These are phyloP conservation scores for Pantherophis vulpinus DNA, from an alignment of 2,797 vertebrate species.

Conservation along the genomic window DNA sequence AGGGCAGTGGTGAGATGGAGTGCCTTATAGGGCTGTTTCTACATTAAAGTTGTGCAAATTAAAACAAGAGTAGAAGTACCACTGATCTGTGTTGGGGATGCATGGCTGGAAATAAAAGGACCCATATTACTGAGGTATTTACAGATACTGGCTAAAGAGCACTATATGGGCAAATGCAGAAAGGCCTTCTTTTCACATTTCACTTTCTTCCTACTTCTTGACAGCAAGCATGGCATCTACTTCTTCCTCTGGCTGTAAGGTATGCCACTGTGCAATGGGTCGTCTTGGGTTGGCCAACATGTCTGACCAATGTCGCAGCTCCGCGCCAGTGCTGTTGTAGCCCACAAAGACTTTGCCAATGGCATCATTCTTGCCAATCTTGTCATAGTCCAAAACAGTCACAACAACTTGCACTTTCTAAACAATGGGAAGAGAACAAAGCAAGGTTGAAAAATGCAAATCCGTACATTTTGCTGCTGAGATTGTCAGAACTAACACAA, in stretches of 20 bases:
- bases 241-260: constrained; percentile 95
- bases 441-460: not conserved
- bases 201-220: constrained; percentile 86
- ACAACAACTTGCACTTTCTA: constrained; percentile 99
- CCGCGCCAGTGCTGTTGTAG: constrained; percentile 96
- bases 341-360: constrained; percentile 99
- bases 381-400: constrained; percentile 99
- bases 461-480: not conserved
- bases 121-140: constrained; percentile 99
- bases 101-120: constrained; percentile 85
- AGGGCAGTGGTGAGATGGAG: constrained; percentile 74
- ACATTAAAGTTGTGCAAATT: constrained; percentile 79
- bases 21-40: constrained; percentile 72
- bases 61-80: constrained; percentile 74
- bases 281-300: constrained; percentile 99
- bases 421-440: constrained; percentile 36
- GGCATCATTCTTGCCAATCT: constrained; percentile 99
- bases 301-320: constrained; percentile 99
- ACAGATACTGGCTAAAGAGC: constrained; percentile 99
- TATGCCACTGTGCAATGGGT: constrained; percentile 99
- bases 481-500: not conserved
- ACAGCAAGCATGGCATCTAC: constrained; percentile 93
- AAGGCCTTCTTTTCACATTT: constrained; percentile 74
- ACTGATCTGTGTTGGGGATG: constrained; percentile 74
- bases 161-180: constrained; percentile 88